These are phyloP conservation scores for Lethrus apterus DNA, from an alignment of 1,140 invertebrate species.

Conservation along the genomic window DNA sequence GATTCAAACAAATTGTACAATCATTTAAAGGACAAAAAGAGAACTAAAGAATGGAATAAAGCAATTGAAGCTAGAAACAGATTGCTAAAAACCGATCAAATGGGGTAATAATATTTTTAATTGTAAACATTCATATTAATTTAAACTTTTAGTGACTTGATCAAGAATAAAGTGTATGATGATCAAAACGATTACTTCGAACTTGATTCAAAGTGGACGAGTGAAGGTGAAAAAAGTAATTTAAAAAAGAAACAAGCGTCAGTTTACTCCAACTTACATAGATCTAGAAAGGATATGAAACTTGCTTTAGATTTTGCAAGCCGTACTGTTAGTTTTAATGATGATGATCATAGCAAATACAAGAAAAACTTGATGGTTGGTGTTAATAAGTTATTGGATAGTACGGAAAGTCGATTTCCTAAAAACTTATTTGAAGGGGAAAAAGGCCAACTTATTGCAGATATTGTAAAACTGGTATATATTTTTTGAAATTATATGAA, in stretches of 20 bases:
- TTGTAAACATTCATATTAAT: neutral
- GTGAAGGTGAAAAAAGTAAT: conserved; percentile 58
- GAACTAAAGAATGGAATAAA: conserved; percentile 51
- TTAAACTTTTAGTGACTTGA: conserved; percentile 1
- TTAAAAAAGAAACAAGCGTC: conserved; percentile 64
- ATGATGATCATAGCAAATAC: conserved; percentile 24
- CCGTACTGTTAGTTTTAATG: conserved; percentile 46
- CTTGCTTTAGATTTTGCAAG: conserved; percentile 81
- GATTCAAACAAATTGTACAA: conserved; percentile 62
- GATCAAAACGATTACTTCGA: conserved; percentile 91
- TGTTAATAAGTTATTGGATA: conserved; percentile 25
- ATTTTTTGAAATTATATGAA: neutral
- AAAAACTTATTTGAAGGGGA: conserved; percentile 24
- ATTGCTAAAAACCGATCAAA: conserved; percentile 80
- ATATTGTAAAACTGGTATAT: conserved; percentile 19
- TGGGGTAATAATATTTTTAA: conserved; percentile 41
- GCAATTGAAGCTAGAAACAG: conserved; percentile 75
- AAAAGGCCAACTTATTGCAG: conserved; percentile 18
- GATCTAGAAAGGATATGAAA: conserved; percentile 58
- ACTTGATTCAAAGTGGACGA: conserved; percentile 73
- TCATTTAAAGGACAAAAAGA: conserved; percentile 56
- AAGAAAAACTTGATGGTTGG: conserved; percentile 20
- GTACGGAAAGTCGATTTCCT: conserved; percentile 20
- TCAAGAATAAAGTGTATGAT: conserved; percentile 59
- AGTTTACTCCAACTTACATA: conserved; percentile 60